phyloP scores from a whole-genome alignment of 2,113 vertebrate genomes.

The Panthera tigris region DNA sequence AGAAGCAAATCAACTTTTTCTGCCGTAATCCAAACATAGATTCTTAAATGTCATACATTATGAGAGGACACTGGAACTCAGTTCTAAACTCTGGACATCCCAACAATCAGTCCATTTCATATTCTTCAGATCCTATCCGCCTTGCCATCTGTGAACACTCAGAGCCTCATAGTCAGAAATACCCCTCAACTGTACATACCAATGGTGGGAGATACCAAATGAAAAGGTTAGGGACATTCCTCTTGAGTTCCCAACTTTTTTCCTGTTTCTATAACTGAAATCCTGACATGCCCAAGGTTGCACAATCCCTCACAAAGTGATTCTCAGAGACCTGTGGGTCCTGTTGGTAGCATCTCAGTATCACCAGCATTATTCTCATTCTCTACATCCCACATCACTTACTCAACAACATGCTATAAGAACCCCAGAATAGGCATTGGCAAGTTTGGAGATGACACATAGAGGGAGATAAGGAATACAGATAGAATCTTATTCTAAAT shows the following conservation, averaged over 20 bases:
- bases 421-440: not conserved
- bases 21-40: not conserved
- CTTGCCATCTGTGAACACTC: not conserved
- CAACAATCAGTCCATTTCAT: not conserved
- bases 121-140: not conserved
- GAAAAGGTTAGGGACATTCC: not conserved
- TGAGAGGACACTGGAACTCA: not conserved
- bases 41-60: not conserved
- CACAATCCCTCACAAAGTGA: not conserved
- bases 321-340: not conserved
- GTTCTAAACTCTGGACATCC: not conserved
- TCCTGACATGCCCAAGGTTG: too few species aligned
- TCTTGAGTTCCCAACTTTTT: not conserved
- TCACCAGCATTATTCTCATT: not conserved
- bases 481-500: not conserved
- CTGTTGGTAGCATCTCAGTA: not conserved
- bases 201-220: not conserved
- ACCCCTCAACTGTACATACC: not conserved
- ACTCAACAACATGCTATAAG: not conserved
- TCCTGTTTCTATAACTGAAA: not conserved
- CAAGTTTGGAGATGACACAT: not conserved
- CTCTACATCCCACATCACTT: not conserved
- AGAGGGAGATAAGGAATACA: not conserved
- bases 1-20: conserved; percentile 6
- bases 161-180: not conserved